phyloP scores from a whole-genome alignment of 1,140 invertebrate genomes.

The Aricia agestis region DNA sequence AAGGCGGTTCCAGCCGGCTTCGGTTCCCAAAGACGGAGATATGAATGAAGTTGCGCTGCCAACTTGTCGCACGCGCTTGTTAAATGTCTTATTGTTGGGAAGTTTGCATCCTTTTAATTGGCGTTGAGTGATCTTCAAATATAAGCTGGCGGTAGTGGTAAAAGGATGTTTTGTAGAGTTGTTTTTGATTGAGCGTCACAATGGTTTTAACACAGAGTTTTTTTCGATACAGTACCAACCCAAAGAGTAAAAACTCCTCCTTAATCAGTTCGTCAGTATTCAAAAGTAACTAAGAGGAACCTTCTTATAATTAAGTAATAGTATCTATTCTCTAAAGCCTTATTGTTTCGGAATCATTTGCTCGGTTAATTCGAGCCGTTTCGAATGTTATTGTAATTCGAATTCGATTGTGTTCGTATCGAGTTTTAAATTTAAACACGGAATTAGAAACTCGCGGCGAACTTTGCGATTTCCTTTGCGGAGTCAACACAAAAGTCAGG shows the following conservation, averaged over 20 bases:
- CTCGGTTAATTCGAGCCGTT: background rate
- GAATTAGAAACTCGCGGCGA: background rate
- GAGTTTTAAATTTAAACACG: slow-evolving; percentile 1
- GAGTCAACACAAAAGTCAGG: background rate
- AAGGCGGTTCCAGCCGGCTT: slow-evolving; percentile 16
- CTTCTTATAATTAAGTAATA: background rate
- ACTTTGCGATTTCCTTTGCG: background rate
- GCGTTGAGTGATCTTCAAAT: background rate
- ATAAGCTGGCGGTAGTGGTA: no score
- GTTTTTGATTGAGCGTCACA: no score
- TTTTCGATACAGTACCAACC: no score
- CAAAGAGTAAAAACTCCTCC: no score
- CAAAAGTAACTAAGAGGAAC: no score
- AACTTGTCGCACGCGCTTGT: slow-evolving; percentile 10
- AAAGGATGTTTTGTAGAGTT: no score
- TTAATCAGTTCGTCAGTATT: no score
- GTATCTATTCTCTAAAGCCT: background rate
- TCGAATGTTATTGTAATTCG: background rate
- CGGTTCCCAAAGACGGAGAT: slow-evolving; percentile 15
- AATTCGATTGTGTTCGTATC: background rate
- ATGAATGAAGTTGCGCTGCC: slow-evolving; percentile 11
- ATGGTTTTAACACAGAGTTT: no score
- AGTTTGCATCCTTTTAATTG: background rate
- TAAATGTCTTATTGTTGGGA: slow-evolving; percentile 10
- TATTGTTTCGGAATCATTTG: background rate